Evolutionary conservation across 2,797 vertebrate genomes (phyloP).

Genomic region (Columba guinea): DNA sequence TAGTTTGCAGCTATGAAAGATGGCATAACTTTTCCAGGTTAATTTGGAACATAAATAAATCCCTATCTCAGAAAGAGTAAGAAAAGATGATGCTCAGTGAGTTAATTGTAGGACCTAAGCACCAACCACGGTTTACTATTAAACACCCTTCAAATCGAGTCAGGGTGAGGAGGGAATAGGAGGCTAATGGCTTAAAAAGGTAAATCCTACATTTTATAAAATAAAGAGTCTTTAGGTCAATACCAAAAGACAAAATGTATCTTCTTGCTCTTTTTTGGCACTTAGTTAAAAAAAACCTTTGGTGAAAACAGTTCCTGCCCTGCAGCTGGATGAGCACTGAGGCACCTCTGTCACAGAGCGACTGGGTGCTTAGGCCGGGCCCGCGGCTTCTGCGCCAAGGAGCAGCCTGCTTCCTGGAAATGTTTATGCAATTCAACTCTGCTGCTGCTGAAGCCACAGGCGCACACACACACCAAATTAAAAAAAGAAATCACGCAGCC

Average conservation of each 20-base stretch:
- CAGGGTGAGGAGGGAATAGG: background rate
- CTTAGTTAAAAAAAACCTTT: background rate
- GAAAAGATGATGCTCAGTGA: background rate
- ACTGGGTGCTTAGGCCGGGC: background rate
- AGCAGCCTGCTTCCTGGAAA: slow-evolving; percentile 43
- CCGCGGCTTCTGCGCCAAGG: background rate
- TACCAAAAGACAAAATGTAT: background rate
- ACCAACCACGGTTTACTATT: background rate
- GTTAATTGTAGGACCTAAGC: background rate
- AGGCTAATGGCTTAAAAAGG: background rate
- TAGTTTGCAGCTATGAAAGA: background rate
- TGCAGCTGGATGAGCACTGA: background rate
- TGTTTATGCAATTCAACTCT: slow-evolving; percentile 3
- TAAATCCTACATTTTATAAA: background rate
- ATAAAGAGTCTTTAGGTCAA: background rate
- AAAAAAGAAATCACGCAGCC: background rate
- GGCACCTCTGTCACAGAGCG: background rate
- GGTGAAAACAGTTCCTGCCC: background rate
- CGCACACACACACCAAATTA: no score
- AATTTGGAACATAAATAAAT: background rate
- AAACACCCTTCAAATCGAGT: background rate
- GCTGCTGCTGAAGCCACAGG: slow-evolving; percentile 9
- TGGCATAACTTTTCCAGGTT: background rate
- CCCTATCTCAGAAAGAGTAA: background rate
- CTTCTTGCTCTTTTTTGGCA: background rate